Percentiles rank a stretch among this genome's conserved stretches.
phyloP scores from a whole-genome alignment of 2,888 invertebrate genomes.

The Papilio gigon region DNA sequence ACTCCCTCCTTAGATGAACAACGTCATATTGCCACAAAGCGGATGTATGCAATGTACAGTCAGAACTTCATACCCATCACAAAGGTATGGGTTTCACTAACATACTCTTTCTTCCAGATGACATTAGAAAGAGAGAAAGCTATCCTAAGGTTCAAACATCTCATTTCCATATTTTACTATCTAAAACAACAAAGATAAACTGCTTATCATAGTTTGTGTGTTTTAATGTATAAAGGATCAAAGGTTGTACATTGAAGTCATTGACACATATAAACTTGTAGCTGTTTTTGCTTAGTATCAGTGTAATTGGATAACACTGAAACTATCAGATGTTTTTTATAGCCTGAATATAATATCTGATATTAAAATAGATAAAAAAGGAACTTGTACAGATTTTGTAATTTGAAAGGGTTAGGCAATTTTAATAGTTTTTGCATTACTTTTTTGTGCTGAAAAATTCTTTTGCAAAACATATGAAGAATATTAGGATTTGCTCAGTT shows the following conservation, averaged over 20 bases:
- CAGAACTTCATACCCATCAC: conserved; percentile 84
- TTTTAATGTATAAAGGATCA: not conserved
- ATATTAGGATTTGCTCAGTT: no score
- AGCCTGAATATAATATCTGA: no score
- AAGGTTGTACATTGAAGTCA: not conserved
- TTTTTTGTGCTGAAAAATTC: no score
- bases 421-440: no score
- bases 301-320: not conserved
- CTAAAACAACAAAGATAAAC: not conserved
- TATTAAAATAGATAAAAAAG: no score
- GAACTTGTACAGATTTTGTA: no score
- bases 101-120: not conserved
- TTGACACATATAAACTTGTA: not conserved
- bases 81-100: no score
- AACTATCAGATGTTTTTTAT: not conserved
- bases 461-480: no score
- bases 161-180: not conserved
- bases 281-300: not conserved
- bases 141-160: not conserved
- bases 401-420: no score
- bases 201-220: not conserved
- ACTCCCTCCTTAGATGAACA: conserved; percentile 81
- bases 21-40: conserved; percentile 80
- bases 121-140: not conserved
- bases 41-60: conserved; percentile 85